These are phyloP conservation scores for Rhagonycha lutea DNA, from an alignment of 2,888 invertebrate species.

Conservation along the genomic window DNA sequence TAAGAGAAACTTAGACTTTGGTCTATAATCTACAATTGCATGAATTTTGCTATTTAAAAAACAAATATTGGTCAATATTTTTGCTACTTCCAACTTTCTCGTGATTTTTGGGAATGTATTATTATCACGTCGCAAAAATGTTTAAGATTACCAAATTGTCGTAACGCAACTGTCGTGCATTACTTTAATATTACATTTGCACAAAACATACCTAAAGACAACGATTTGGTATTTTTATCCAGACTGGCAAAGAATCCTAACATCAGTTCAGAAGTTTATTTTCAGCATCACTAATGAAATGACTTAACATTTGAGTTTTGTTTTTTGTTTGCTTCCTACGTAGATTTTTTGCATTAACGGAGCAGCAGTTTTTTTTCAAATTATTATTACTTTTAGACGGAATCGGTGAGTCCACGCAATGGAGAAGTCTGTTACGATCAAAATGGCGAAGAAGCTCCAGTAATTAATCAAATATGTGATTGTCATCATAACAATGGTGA, in stretches of 20 bases:
- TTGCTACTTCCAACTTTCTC: neutral
- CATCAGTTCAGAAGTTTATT: slow-evolving; percentile 8
- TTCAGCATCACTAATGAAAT: slow-evolving; percentile 6
- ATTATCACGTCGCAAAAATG: neutral
- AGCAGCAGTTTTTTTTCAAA: neutral
- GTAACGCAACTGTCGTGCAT: neutral
- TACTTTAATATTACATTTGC: neutral
- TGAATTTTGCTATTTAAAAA: neutral
- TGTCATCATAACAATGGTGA: slow-evolving; percentile 43
- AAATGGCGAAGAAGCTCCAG: slow-evolving; percentile 47
- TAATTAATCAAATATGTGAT: slow-evolving; percentile 42
- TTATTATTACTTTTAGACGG: slow-evolving; percentile 43
- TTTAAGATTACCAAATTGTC: neutral
- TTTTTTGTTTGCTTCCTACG: slow-evolving; percentile 9
- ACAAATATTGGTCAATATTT: neutral
- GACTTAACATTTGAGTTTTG: slow-evolving; percentile 9
- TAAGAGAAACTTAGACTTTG: neutral
- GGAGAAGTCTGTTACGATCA: slow-evolving; percentile 51
- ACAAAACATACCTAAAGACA: slow-evolving; percentile 5
- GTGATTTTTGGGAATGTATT: neutral
- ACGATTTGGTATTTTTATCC: slow-evolving; percentile 7
- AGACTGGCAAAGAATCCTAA: slow-evolving; percentile 11
- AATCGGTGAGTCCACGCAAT: slow-evolving; percentile 53
- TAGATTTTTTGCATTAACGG: neutral
- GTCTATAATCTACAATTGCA: neutral